These are phyloP conservation scores for Picus viridis DNA, from an alignment of 2,797 vertebrate genomes.

Conservation along the genomic window DNA sequence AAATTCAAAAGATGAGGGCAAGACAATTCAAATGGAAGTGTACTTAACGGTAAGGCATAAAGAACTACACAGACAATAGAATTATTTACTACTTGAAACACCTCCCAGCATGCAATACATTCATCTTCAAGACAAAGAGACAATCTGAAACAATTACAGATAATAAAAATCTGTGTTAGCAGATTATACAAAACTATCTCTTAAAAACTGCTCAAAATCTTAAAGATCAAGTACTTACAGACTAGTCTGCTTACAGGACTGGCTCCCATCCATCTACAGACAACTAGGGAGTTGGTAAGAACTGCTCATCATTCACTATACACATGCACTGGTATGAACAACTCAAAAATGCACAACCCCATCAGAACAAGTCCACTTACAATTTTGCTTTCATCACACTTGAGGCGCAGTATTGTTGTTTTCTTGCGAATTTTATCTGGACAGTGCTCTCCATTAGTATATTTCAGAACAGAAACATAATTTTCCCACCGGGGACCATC, in stretches of 20 bases:
- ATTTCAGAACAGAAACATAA: conserved; percentile 81
- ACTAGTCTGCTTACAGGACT: not conserved
- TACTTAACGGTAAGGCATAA: not conserved
- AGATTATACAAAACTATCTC: not conserved
- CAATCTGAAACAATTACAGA: not conserved
- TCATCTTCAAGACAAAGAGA: not conserved
- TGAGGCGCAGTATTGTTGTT: conserved; percentile 87
- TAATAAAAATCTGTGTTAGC: not conserved
- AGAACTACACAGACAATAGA: not conserved
- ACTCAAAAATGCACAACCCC: not conserved
- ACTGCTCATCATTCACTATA: not conserved
- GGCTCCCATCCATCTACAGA: not conserved
- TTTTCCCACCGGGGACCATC: conserved; percentile 79
- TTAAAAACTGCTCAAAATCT: not conserved
- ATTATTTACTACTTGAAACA: not conserved
- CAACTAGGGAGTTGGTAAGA: fast-evolving
- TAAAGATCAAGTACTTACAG: not conserved
- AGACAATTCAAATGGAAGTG: not conserved
- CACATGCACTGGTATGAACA: not conserved
- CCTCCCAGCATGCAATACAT: not conserved
- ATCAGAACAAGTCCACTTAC: conserved; percentile 74
- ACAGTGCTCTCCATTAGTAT: conserved; percentile 85
- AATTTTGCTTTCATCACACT: conserved; percentile 85
- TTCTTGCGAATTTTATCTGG: conserved; percentile 79
- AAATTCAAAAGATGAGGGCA: not conserved